These are phyloP conservation scores for Lophotriccus pileatus DNA, from an alignment of 2,797 vertebrate genomes.

Conservation along the genomic window DNA sequence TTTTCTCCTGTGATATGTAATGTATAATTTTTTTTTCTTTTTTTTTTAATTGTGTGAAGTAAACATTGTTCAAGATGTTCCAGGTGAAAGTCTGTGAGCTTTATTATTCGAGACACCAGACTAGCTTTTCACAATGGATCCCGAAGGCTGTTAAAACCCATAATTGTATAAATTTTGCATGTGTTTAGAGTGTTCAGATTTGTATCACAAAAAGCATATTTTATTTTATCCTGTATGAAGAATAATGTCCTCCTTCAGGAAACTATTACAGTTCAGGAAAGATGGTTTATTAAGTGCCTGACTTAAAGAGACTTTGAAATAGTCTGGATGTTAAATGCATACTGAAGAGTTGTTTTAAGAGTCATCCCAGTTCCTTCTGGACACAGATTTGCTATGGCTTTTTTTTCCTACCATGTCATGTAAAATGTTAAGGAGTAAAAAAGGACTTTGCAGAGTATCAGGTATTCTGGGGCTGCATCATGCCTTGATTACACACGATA, in stretches of 20 bases:
- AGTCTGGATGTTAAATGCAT: not conserved
- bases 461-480: not conserved
- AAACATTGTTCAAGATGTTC: not conserved
- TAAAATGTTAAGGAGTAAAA: conserved; percentile 16
- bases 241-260: not conserved
- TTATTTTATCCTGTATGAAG: not conserved
- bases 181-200: not conserved
- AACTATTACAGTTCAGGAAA: not conserved
- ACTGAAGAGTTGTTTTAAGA: not conserved
- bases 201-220: not conserved
- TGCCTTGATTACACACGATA: not conserved
- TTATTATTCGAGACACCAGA: not conserved
- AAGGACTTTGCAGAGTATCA: not conserved
- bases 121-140: not conserved
- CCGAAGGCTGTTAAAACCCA: not conserved
- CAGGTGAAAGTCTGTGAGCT: not conserved
- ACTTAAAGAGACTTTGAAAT: not conserved
- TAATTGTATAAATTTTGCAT: not conserved
- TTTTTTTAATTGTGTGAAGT: not conserved
- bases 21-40: not conserved
- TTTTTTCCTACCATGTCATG: not conserved
- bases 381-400: not conserved
- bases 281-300: not conserved
- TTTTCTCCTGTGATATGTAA: not conserved
- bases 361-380: not conserved